phyloP scores from a whole-genome alignment of 1,140 invertebrate genomes.

The Vollenhovia emeryi region DNA sequence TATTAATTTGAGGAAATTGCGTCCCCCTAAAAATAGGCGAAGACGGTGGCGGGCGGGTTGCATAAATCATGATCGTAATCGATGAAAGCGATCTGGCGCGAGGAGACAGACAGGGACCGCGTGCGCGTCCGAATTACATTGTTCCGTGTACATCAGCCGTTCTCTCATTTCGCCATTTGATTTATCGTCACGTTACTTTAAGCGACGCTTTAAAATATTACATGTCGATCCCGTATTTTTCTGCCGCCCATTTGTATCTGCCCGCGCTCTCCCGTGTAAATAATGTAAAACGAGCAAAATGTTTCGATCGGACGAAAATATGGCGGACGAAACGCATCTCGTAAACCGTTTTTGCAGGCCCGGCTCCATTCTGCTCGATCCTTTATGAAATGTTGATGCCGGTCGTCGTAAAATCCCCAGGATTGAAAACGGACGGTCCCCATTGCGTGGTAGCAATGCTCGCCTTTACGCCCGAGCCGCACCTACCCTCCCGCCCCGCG shows the following conservation, averaged over 20 bases:
- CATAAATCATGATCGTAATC: slow-evolving; percentile 63
- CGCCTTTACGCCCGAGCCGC: background rate
- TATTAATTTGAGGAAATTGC: slow-evolving; percentile 65
- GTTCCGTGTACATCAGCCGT: slow-evolving; percentile 19
- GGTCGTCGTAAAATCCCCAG: slow-evolving; percentile 56
- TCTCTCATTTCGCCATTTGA: slow-evolving; percentile 58
- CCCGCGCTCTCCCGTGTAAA: slow-evolving; percentile 17
- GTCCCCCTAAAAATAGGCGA: slow-evolving; percentile 22
- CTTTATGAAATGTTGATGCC: slow-evolving; percentile 49
- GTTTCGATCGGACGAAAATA: slow-evolving; percentile 51
- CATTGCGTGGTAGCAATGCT: slow-evolving; percentile 3
- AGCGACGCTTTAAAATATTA: slow-evolving; percentile 55
- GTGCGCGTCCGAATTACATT: slow-evolving; percentile 49
- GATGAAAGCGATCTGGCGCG: slow-evolving; percentile 43
- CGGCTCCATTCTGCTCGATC: slow-evolving; percentile 46
- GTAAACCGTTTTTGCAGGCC: slow-evolving; percentile 58
- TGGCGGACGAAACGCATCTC: slow-evolving; percentile 41
- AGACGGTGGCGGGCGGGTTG: background rate
- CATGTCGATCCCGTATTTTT: slow-evolving; percentile 40
- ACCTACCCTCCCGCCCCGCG: background rate
- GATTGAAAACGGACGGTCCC: slow-evolving; percentile 44
- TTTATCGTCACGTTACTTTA: slow-evolving; percentile 59
- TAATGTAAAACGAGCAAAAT: slow-evolving; percentile 38
- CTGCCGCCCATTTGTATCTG: slow-evolving; percentile 32
- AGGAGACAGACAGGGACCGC: slow-evolving; percentile 24